A percentile compares a stretch with the other conserved stretches of the same genome.
Conservation (phyloP, 1,140 invertebrate genomes). For the Polyergus mexicanus region DNA sequence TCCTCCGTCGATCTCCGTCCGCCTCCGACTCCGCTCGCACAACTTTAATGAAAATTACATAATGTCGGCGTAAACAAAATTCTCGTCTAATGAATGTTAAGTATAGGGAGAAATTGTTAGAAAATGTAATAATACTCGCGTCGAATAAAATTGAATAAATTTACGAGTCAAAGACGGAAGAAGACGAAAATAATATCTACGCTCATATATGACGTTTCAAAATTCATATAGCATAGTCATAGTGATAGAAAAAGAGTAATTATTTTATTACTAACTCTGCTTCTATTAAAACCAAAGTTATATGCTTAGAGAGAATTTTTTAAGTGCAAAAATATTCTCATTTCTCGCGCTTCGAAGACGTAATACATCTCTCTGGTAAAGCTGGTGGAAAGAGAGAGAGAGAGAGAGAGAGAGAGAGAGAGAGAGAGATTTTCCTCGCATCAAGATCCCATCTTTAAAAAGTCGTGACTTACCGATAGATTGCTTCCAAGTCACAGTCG, state of each 20-base stretch:
- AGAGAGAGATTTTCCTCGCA: conserved; percentile 22
- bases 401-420: background rate
- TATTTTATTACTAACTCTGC: background rate
- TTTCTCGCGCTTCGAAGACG: conserved; percentile 29
- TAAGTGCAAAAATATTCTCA: conserved; percentile 35
- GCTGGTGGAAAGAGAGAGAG: background rate
- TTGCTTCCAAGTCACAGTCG: conserved; percentile 95
- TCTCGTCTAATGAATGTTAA: conserved; percentile 25
- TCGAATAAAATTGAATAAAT: background rate
- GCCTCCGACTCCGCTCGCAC: no score
- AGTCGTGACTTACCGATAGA: conserved; percentile 89
- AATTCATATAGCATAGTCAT: background rate
- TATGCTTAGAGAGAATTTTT: background rate
- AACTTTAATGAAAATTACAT: conserved; percentile 56
- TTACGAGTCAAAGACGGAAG: background rate
- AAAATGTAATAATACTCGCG: conserved; percentile 9
- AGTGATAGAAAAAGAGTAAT: background rate
- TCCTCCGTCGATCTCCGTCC: background rate
- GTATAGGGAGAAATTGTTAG: conserved; percentile 6
- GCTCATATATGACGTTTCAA: background rate
- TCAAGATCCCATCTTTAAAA: conserved; percentile 41
- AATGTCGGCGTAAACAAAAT: conserved; percentile 15
- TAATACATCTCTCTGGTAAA: conserved; percentile 50
- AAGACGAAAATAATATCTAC: background rate
- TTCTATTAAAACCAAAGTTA: background rate